Evolutionary conservation across 2,797 vertebrate genomes (phyloP), one percentile per base, ranked within the genome.

Genomic region (Aplochiton taeniatus): DNA sequence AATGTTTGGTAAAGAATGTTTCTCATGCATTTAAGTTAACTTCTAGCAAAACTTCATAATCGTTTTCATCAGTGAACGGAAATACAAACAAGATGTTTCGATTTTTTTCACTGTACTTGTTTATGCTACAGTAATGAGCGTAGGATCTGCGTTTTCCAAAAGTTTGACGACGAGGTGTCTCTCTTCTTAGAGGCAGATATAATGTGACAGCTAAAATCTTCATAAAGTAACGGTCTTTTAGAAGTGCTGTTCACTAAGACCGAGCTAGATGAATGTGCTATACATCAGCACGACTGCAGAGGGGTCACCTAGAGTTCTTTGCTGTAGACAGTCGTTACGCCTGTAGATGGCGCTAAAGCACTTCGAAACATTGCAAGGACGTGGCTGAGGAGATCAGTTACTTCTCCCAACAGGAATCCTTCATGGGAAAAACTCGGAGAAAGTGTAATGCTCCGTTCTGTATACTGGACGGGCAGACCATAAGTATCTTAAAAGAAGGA

Each of bases 281-380:
- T 92, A 91, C 89, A 92, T 91, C 90, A 90, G 85, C 83, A 80
- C 78, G 84, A 90, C 89, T 91, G 86, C 70, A 59, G 79, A 89
- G 89, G 88, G 93, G 93, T 94, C 93, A 94, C 76, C 44, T 75
- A 93, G 87, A 94, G 93, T 94, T 93, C 92, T 87, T 85, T 72
- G 63, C 82, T 83, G 90, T 85, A 84, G 8, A 52, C 69, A 65
- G 54, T 57, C 11, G 16, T 4, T 7, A 0, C n/a, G 77, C 86
- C 92, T 92, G 87, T 87, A 92, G 93, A 92, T 93, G 93, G 91
- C 66, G 90, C 80, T 91, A 91, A 60, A 87, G 90, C 85, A 92
- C 91, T 85, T 79, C 81, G 75, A 72, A 90, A 81, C 77, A 18
- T 0, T 1, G 9, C n/a, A 14, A 0, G 8, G 53, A 53, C 6